Evolutionary conservation across 2,797 vertebrate genomes (phyloP), one percentile per base, ranked within the genome.

Genomic region (Apogon talboti): DNA sequence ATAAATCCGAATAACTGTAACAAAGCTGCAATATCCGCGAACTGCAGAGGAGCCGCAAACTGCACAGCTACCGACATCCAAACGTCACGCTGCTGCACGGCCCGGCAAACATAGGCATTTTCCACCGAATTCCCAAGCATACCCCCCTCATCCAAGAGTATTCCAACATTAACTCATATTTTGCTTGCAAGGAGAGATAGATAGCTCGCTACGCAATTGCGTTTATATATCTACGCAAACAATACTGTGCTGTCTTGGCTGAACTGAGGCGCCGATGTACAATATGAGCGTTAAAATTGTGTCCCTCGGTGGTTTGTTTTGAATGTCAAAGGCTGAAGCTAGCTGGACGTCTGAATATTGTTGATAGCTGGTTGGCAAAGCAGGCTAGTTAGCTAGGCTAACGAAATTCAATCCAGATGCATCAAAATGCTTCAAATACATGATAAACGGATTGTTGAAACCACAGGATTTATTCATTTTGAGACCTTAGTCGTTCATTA

Each of bases 131-230:
- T 94, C 93, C 94, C 93, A 94, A 95, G 90, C 93, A 95, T 93
- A 93, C 91, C 93, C 91, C 89, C 93, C 91, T 91, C 87, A 91
- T 94, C 93, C 93, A 92, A 91, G 89, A 94, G 83, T 94, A 93
- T 94, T 93, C 93, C 94, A 92, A 94, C 94, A 94, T 93, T 93
- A 92, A 95, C 92, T 94, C 91, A 90, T 87, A 91, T 95, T 93
- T 91, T 91, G 89, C 92, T 83, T 83, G 90, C 89, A 87, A 87
- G 83, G 73, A 87, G 81, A 81, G 74, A 42, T 21, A 71, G 79
- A 87, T 88, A 89, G 89, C 87, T 86, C 74, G 89, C 84, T 87
- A 66, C 91, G 92, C 90, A 89, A 81, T 79, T 87, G 81, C 78
- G 66, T 85, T 77, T 66, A 56, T 73, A 61, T 74, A 19, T 58